These are phyloP conservation scores for Macaria liturata DNA, from an alignment of 2,888 invertebrate genomes.

Conservation along the genomic window DNA sequence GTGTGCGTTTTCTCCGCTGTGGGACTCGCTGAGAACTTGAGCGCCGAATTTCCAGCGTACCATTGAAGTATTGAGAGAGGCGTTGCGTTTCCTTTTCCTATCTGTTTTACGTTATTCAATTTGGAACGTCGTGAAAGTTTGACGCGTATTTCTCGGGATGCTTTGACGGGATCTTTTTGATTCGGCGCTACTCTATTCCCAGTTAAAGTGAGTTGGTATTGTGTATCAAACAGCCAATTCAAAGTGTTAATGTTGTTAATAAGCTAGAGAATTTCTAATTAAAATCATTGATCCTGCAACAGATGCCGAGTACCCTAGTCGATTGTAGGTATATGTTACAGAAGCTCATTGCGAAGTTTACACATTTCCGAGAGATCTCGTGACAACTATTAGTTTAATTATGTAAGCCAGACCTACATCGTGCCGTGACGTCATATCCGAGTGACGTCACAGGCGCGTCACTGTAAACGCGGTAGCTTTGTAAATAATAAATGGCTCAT, in stretches of 20 bases:
- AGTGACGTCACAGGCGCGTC: conserved; percentile 5
- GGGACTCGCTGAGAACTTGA: conserved; percentile 60
- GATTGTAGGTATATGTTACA: no score
- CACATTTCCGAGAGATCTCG: background rate
- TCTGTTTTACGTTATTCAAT: conserved; percentile 14
- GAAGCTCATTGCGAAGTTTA: no score
- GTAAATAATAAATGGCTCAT: conserved; percentile 40
- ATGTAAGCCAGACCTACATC: conserved; percentile 2
- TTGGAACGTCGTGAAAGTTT: background rate
- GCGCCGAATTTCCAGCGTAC: conserved; percentile 46
- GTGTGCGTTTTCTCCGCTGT: conserved; percentile 70
- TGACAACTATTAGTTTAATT: conserved; percentile 8
- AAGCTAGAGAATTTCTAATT: no score
- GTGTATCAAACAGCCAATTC: no score
- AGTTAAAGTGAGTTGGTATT: no score
- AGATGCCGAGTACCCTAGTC: no score
- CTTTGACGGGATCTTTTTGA: background rate
- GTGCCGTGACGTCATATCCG: background rate
- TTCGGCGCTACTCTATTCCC: no score
- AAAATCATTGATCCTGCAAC: no score
- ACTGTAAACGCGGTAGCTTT: conserved; percentile 13
- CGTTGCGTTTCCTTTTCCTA: conserved; percentile 16
- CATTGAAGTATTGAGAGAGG: conserved; percentile 5
- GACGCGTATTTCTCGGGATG: background rate
- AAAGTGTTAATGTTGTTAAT: no score